These are phyloP conservation scores for Drosophila kepulauana DNA, from an alignment of 1,140 invertebrate species.

Conservation along the genomic window DNA sequence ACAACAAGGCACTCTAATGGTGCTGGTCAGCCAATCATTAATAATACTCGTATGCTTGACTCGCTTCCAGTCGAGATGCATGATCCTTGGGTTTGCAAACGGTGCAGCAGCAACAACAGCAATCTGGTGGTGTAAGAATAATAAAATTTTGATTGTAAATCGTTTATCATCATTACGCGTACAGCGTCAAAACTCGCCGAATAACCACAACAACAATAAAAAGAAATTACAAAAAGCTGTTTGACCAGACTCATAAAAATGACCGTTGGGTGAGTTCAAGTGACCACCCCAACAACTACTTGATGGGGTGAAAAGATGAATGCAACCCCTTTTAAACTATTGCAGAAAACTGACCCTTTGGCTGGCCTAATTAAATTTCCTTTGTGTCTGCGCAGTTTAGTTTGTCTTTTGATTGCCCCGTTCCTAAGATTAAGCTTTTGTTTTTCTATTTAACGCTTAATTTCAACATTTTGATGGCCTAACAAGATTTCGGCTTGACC, in stretches of 20 bases:
- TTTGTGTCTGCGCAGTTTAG: conserved; percentile 67
- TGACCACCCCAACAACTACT: conserved; percentile 60
- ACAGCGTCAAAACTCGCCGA: conserved; percentile 65
- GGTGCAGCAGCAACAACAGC: not conserved
- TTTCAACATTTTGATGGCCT: conserved; percentile 79
- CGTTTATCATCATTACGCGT: conserved; percentile 81
- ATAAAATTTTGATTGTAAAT: conserved; percentile 77
- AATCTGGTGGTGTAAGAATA: conserved; percentile 60
- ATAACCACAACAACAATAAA: conserved; percentile 54
- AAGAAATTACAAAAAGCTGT: conserved; percentile 18
- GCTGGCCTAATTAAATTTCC: conserved; percentile 70
- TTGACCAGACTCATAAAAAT: conserved; percentile 40
- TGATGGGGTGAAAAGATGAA: not conserved
- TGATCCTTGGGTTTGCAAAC: conserved; percentile 4
- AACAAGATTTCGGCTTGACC: conserved; percentile 68
- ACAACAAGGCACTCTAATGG: conserved; percentile 28
- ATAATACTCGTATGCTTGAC: conserved; percentile 61
- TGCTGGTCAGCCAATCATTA: conserved; percentile 66
- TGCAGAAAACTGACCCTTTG: conserved; percentile 61
- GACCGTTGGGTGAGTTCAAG: conserved; percentile 56
- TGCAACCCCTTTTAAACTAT: conserved; percentile 51
- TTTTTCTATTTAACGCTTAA: conserved; percentile 83
- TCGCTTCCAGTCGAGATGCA: conserved; percentile 29
- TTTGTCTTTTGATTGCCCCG: conserved; percentile 79
- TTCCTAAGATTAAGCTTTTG: conserved; percentile 79